Conservation (phyloP, 2,888 invertebrate species). For the Macrosoma leucophasiata region DNA sequence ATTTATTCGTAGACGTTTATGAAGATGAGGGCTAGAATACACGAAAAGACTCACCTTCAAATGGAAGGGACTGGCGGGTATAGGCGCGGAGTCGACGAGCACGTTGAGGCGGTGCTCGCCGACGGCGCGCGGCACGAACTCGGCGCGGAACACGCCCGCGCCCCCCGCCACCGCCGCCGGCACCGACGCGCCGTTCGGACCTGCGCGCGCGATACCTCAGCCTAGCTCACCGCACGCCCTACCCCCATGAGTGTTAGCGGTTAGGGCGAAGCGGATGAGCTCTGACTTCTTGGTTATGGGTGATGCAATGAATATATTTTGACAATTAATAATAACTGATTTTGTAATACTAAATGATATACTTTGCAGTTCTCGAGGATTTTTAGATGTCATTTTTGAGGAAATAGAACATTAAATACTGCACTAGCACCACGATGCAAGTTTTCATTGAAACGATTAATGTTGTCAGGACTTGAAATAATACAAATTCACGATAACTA, state of each 20-base stretch:
- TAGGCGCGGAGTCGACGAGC: slow-evolving; percentile 86
- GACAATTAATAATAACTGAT: no score
- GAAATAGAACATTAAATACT: no score
- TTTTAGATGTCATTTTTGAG: no score
- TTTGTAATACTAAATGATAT: no score
- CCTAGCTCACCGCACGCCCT: slow-evolving; percentile 68
- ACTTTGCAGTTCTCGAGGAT: no score
- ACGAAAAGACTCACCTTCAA: slow-evolving; percentile 83
- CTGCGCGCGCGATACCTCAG: slow-evolving; percentile 74
- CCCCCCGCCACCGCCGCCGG: slow-evolving; percentile 92
- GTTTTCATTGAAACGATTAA: no score
- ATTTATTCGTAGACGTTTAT: no score
- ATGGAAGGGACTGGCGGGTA: slow-evolving; percentile 94
- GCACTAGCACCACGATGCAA: no score
- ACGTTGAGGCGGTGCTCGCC: slow-evolving; percentile 95
- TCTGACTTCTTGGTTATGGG: slow-evolving; percentile 23
- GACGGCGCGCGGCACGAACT: slow-evolving; percentile 93
- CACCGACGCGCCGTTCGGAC: slow-evolving; percentile 93
- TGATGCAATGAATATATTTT: not conserved
- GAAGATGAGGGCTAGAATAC: no score
- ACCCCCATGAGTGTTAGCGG: slow-evolving; percentile 55
- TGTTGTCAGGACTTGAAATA: no score
- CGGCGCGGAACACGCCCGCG: slow-evolving; percentile 88
- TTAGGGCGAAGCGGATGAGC: slow-evolving; percentile 75
- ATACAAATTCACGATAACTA: no score